Evolutionary conservation across 2,113 vertebrate species (phyloP).

Genomic region (Rhea pennata): DNA sequence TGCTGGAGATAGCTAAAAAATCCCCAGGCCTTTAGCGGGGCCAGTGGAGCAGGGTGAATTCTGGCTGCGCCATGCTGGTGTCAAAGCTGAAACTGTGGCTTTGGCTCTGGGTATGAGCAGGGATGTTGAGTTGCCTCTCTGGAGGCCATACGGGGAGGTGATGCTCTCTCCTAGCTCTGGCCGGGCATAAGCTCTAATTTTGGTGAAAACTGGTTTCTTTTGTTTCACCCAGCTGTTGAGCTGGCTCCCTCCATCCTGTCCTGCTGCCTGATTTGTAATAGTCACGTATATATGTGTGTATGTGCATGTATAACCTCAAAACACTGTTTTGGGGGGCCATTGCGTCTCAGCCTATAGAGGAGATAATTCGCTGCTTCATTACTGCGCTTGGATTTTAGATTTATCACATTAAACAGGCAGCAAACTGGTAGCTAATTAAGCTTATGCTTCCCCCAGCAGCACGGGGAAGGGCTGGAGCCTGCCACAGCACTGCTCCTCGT

Average conservation of each 20-base stretch:
- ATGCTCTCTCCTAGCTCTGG: background rate
- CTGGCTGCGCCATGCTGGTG: background rate
- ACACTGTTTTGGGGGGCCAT: conserved; percentile 43
- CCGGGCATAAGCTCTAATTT: background rate
- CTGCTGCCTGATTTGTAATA: background rate
- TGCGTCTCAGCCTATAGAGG: background rate
- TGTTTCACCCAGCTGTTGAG: background rate
- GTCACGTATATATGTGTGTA: background rate
- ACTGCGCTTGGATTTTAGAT: conserved; percentile 35
- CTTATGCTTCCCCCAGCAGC: no score
- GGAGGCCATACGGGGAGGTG: accelerated
- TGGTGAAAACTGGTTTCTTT: background rate
- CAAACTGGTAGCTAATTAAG: no score
- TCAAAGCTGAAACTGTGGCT: accelerated
- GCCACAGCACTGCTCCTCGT: no score
- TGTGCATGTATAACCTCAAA: background rate
- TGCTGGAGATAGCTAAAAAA: background rate
- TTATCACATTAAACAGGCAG: conserved; percentile 59
- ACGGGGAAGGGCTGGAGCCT: no score
- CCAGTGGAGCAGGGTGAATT: background rate
- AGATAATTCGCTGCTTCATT: conserved; percentile 63
- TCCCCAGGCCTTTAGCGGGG: background rate
- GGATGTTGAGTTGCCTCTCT: background rate
- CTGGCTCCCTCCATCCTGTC: background rate
- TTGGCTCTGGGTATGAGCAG: accelerated